phyloP scores from a whole-genome alignment of 1,140 invertebrate species.

The Ylistrum balloti region DNA sequence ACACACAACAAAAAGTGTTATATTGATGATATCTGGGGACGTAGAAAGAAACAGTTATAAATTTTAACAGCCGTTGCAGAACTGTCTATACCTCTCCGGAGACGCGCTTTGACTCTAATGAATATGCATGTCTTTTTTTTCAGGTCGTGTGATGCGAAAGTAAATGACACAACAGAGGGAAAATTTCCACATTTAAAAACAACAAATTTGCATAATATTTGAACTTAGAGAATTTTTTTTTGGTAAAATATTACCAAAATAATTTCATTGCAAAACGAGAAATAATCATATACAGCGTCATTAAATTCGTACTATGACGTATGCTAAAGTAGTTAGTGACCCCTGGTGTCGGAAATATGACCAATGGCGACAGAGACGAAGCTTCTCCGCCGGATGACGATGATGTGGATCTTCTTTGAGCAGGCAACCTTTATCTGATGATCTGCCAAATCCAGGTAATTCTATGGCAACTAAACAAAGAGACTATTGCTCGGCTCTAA shows the following conservation, averaged over 20 bases:
- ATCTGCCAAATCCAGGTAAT: not conserved
- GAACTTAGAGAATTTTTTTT: not conserved
- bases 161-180: not conserved
- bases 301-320: not conserved
- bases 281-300: not conserved
- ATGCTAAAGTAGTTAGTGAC: not conserved
- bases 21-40: not conserved
- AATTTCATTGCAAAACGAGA: not conserved
- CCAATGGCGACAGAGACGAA: not conserved
- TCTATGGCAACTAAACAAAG: no score
- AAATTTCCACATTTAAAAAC: not conserved
- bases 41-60: slow-evolving; percentile 8
- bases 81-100: not conserved
- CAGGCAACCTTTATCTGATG: not conserved
- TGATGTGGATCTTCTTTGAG: not conserved
- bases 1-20: not conserved
- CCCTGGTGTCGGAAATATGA: slow-evolving; percentile 8
- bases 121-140: not conserved
- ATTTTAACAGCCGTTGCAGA: not conserved
- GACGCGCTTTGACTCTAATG: not conserved
- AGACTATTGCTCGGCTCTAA: not conserved
- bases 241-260: not conserved
- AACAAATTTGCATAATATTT: slow-evolving; percentile 13
- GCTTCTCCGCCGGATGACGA: not conserved
- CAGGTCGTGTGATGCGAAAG: not conserved